Evolutionary conservation across 1,140 invertebrate genomes (phyloP).

Genomic region (Pogonomyrmex barbatus): DNA sequence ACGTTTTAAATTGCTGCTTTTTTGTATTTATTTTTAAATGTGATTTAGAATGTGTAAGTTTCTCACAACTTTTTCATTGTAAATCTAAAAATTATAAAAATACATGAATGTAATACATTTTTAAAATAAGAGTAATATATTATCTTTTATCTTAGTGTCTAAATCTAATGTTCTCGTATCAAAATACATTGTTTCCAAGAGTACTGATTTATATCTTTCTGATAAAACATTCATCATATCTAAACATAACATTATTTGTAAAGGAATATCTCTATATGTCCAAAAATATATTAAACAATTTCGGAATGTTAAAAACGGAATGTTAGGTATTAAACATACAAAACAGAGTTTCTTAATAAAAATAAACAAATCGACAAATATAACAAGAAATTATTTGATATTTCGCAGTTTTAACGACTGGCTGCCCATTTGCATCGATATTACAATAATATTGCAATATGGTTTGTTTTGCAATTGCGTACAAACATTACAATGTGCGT

Average conservation of each 20-base stretch:
- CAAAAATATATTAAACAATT: not conserved
- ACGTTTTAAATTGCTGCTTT: too few species aligned
- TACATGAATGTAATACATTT: too few species aligned
- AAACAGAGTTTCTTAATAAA: not conserved
- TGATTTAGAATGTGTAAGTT: too few species aligned
- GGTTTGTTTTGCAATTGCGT: not conserved
- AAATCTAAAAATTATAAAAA: too few species aligned
- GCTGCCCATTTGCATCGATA: conserved; percentile 32
- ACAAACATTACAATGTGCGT: not conserved
- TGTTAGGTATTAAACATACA: not conserved
- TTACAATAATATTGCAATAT: conserved; percentile 3
- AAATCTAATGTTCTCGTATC: not conserved
- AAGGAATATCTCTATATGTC: not conserved
- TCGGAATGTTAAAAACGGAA: not conserved
- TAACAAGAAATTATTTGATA: not conserved
- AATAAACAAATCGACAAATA: not conserved
- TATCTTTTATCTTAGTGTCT: not conserved
- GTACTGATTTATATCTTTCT: not conserved
- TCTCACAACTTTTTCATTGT: too few species aligned
- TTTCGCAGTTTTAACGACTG: not conserved
- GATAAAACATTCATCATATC: not conserved
- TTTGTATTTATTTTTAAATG: too few species aligned
- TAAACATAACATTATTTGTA: not conserved
- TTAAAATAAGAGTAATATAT: not conserved
- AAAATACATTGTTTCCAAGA: not conserved